Conservation (phyloP, 35 echinoderm and acorn worm species). For the Hemicentrotus pulcherrimus region DNA sequence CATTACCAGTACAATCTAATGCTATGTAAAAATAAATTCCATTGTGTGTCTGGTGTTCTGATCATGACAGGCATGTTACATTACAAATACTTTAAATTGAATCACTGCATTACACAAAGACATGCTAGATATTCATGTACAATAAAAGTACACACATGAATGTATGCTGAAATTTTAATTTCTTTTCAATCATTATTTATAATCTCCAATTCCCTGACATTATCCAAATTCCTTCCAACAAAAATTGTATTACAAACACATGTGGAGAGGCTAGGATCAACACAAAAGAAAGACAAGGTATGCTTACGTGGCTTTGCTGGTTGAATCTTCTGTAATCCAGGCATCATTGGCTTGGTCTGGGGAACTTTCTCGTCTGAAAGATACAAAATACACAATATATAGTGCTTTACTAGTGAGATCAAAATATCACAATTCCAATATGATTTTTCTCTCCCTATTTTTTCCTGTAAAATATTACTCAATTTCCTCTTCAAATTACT, state of each 20-base stretch:
- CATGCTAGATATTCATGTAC: too few relatives aligned
- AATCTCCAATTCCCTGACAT: too few relatives aligned
- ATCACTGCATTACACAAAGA: background rate
- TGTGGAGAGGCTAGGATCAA: background rate
- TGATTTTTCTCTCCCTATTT: background rate
- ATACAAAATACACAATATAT: background rate
- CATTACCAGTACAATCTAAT: background rate
- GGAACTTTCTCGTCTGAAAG: constrained; percentile 26
- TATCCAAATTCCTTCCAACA: background rate
- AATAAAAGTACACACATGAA: too few relatives aligned
- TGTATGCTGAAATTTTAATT: too few relatives aligned
- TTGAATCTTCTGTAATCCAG: constrained; percentile 34
- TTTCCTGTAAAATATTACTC: background rate
- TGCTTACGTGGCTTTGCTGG: constrained; percentile 10
- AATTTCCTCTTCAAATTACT: background rate
- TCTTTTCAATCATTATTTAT: too few relatives aligned
- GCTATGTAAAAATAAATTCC: background rate
- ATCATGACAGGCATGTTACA: background rate
- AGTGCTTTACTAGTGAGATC: background rate
- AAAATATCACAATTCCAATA: background rate
- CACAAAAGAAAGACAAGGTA: background rate
- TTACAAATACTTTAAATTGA: background rate
- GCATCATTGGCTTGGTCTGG: background rate
- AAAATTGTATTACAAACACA: background rate
- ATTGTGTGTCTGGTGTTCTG: background rate